Evolutionary conservation across 1,140 invertebrate genomes (phyloP), one percentile per base, ranked within the genome.

Genomic region (Hestina assimilis): DNA sequence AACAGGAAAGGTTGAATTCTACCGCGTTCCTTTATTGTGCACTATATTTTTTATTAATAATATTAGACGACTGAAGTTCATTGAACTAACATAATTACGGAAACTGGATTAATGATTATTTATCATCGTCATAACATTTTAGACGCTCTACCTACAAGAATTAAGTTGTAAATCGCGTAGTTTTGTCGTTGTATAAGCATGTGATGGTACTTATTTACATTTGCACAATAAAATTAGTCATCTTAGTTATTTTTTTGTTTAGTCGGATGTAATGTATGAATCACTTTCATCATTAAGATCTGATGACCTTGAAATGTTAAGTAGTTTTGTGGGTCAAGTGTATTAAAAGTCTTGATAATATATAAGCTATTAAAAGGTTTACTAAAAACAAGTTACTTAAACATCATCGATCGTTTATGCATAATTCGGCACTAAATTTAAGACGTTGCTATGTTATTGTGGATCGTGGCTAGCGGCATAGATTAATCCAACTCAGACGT

Each of bases 201-300:
- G 14, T 14, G 14, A 35, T 35, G n/a, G 12, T 35, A 1, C 8
- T 14, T 35, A 35, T 35, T 14, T 35, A 6, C 31, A 8, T 8
- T 42, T 15, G 15, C 8, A 42, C n/a, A 42, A 40, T 47, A 42
- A 60, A 59, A 65, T 75, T 75, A 68, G 60, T 75, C 67, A 70
- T 65, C 51, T 29, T 19, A 47, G 11, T 47, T 48, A n/a, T 62
- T 69, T 65, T 59, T 52, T 58, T 70, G 63, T 59, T 29, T 28
- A 52, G 38, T 56, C 59, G 40, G 17, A 64, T 59, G 38, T 53
- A 41, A 12, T 29, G 47, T 41, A 57, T 74, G 71, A 73, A 52
- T 76, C 74, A 74, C 60, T 65, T 69, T 67, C 53, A 54, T 63
- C 63, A 43, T 58, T 48, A 50, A 58, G 46, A 42, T 35, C 20